Base-by-base conservation (phyloP, 2,888 invertebrate species). In the Lasiommata megera region DNA sequence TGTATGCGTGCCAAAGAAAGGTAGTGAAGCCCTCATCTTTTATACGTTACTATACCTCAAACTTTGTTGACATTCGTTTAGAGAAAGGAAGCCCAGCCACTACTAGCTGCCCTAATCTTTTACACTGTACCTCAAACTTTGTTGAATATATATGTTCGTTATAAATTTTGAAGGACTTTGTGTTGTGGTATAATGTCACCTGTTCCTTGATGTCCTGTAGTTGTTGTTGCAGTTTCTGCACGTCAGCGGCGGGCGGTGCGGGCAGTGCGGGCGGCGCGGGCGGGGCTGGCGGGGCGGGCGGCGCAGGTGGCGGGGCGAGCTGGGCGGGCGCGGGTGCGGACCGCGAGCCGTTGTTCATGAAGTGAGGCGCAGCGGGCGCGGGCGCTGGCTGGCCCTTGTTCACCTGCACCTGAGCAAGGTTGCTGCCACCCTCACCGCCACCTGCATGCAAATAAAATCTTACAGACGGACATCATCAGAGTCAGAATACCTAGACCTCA, bases 151-250 rank as follows among this genome's bases (percentile, higher is more conserved):
- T n/a, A n/a, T n/a, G n/a, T n/a, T n/a, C n/a, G n/a, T n/a, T n/a
- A n/a, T n/a, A n/a, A n/a, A n/a, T n/a, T n/a, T n/a, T n/a, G n/a
- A n/a, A n/a, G n/a, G n/a, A n/a, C n/a, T n/a, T n/a, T n/a, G n/a
- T n/a, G n/a, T n/a, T n/a, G n/a, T n/a, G n/a, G n/a, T n/a, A n/a
- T n/a, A n/a, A n/a, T n/a, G n/a, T n/a, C 77, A 97, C 98, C 94
- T 98, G 98, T 84, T 99, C 98, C 80, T 98, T 98, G 73, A 99
- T 98, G 80, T 99, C 99, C 84, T 98, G 98, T 62, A 99, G 86
- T 78, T 99, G 98, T 56, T 88, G 88, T 65, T 88, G 88, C 31
- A 88, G 74, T 47, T 88, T 88, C 79, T 99, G 98, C 56, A 98
- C 95, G 83, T 98, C 98, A 59, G 85, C 41, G 75, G 76, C 46